Percentiles rank a stretch among this genome's conserved stretches.
Evolutionary conservation across 2,888 invertebrate species (phyloP).

Genomic region (Cerceris rybyensis): DNA sequence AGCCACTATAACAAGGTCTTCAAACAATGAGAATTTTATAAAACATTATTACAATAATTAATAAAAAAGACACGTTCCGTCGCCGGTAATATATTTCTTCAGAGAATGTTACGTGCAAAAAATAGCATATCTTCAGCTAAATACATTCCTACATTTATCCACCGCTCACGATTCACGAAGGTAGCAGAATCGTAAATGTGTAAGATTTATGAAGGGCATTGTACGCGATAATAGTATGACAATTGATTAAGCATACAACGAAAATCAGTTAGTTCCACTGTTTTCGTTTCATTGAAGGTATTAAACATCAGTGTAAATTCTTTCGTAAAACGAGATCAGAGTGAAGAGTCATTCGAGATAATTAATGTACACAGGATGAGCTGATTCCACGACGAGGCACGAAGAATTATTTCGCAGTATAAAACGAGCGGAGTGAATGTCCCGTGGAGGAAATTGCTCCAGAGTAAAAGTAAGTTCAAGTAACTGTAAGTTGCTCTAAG

Average conservation of each 20-base stretch:
- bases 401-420: background rate
- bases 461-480: conserved; percentile 23
- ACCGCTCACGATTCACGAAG: too few relatives aligned
- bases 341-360: conserved; percentile 15
- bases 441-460: background rate
- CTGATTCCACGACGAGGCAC: background rate
- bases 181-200: conserved; percentile 1
- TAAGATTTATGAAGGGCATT: conserved; percentile 12
- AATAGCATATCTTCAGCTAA: too few relatives aligned
- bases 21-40: too few relatives aligned
- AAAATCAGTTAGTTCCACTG: conserved; percentile 21
- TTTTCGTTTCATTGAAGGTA: conserved; percentile 36
- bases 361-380: conserved; percentile 24
- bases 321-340: conserved; percentile 13
- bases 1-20: too few relatives aligned
- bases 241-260: conserved; percentile 23
- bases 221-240: conserved; percentile 24
- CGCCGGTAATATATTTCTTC: too few relatives aligned
- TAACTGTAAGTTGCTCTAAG: conserved; percentile 28
- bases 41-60: too few relatives aligned
- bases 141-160: too few relatives aligned
- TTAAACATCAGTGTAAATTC: conserved; percentile 3
- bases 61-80: too few relatives aligned
- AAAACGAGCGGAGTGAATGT: background rate
- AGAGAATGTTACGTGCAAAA: too few relatives aligned